Evolutionary conservation across 2,113 vertebrate species (phyloP).

Genomic region (Phoenicopterus ruber): DNA sequence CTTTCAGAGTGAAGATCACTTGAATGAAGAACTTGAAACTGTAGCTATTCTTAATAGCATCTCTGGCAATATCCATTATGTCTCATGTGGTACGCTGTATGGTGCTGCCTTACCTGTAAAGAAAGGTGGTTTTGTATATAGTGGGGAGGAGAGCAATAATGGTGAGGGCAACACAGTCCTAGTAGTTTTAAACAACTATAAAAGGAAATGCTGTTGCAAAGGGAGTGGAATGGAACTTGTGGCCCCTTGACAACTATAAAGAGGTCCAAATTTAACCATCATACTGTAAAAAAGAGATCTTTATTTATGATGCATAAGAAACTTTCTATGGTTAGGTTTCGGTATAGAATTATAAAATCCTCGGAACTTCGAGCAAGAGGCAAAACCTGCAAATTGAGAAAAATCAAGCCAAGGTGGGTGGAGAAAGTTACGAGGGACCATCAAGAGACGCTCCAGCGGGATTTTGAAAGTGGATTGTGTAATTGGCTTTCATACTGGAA

Average conservation of each 20-base stretch:
- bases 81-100: not conserved
- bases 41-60: not conserved
- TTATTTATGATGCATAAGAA: slow-evolving; percentile 82
- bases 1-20: slow-evolving; percentile 19
- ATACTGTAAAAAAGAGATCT: slow-evolving; percentile 73
- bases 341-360: slow-evolving; percentile 73
- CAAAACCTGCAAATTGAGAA: slow-evolving; percentile 71
- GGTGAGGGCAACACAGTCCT: slow-evolving; percentile 44
- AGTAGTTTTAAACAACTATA: slow-evolving; percentile 63
- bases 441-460: slow-evolving; percentile 38
- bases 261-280: slow-evolving; percentile 71
- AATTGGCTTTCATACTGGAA: slow-evolving; percentile 59
- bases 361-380: slow-evolving; percentile 71
- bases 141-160: slow-evolving; percentile 5
- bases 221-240: slow-evolving; percentile 66
- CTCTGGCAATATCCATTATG: slow-evolving; percentile 20
- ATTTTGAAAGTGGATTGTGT: slow-evolving; percentile 47
- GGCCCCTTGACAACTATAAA: slow-evolving; percentile 55
- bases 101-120: slow-evolving; percentile 63
- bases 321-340: slow-evolving; percentile 77
- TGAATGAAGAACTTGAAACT: slow-evolving; percentile 54
- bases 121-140: not conserved
- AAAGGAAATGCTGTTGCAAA: slow-evolving; percentile 69
- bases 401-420: slow-evolving; percentile 71
- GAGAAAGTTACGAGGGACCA: slow-evolving; percentile 68